Percentiles rank a stretch among this genome's conserved stretches.
These are phyloP conservation scores for Papilio gigon DNA, from an alignment of 2,888 invertebrate genomes.

Conservation along the genomic window DNA sequence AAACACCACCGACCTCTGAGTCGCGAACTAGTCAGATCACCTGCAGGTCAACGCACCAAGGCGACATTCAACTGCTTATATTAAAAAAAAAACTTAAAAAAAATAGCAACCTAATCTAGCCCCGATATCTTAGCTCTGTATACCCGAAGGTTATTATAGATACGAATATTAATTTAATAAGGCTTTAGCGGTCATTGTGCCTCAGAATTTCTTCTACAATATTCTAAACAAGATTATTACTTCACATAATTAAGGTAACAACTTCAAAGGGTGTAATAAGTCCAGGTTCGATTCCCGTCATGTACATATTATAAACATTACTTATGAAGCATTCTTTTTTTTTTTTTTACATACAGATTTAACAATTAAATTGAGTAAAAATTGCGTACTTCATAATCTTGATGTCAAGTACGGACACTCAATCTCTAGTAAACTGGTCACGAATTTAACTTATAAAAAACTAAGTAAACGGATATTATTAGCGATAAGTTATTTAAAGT, in stretches of 20 bases:
- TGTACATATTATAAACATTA: no score
- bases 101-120: constrained; percentile 3
- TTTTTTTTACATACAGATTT: no score
- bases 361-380: no score
- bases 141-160: background rate
- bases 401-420: no score
- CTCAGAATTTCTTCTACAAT: background rate
- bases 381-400: no score
- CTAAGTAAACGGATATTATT: constrained; percentile 1
- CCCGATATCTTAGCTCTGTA: background rate
- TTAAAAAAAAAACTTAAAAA: constrained; percentile 28
- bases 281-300: no score
- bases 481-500: constrained; percentile 20
- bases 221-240: background rate
- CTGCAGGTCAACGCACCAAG: constrained; percentile 7
- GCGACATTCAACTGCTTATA: constrained; percentile 14
- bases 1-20: constrained; percentile 36
- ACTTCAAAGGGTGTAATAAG: no score
- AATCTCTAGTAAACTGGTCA: no score
- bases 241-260: no score
- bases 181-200: background rate
- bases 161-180: constrained; percentile 1
- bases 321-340: no score
- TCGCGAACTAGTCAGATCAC: constrained; percentile 33
- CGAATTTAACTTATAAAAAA: no score